Evolutionary conservation across 1,140 invertebrate species (phyloP).

Genomic region (Pollicipes pollicipes): DNA sequence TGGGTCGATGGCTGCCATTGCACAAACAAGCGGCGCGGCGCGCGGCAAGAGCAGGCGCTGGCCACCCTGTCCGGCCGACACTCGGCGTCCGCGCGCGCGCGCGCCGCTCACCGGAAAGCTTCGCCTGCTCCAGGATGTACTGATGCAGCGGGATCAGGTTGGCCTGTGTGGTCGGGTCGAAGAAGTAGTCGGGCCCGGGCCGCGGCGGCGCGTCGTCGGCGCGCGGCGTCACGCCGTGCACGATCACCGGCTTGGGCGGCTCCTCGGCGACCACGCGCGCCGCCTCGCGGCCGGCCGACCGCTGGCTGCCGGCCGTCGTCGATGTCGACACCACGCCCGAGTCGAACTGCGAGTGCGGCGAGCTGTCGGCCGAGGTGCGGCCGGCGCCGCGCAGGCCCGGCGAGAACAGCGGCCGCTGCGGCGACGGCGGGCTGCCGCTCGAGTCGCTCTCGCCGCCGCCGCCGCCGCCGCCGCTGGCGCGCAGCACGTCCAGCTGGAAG

Average conservation of each 20-base stretch:
- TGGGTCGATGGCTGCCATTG: slow-evolving; percentile 11
- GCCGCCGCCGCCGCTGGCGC: slow-evolving; percentile 21
- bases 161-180: slow-evolving; percentile 26
- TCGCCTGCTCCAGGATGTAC: slow-evolving; percentile 61
- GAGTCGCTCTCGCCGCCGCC: slow-evolving; percentile 14
- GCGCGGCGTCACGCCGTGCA: background rate
- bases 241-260: background rate
- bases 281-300: background rate
- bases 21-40: too few species aligned
- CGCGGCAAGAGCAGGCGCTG: too few species aligned
- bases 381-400: slow-evolving; percentile 7
- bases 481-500: slow-evolving; percentile 12
- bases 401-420: background rate
- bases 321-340: slow-evolving; percentile 18
- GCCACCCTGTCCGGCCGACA: too few species aligned
- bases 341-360: slow-evolving; percentile 22
- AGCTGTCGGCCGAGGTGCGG: slow-evolving; percentile 19
- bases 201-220: background rate
- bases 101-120: slow-evolving; percentile 23
- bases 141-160: slow-evolving; percentile 66
- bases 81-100: too few species aligned
- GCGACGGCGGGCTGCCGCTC: slow-evolving; percentile 9
- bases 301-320: slow-evolving; percentile 11
- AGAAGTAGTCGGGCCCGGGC: background rate
- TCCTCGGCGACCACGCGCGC: background rate